Evolutionary conservation across 2,797 vertebrate species (phyloP).

Genomic region (Serranus cabrilla): DNA sequence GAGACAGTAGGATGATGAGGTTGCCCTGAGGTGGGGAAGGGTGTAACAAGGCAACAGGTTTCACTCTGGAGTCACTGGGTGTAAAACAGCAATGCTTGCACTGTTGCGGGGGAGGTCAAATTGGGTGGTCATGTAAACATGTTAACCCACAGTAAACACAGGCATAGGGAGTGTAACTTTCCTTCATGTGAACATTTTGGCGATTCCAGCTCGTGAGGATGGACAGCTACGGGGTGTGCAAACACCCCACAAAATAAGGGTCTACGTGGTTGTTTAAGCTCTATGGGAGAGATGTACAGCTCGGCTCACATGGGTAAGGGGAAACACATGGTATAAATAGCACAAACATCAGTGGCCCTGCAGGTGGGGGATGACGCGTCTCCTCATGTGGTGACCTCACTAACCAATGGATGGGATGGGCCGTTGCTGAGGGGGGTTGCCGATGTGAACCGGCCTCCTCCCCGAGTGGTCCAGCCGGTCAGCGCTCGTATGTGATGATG

Average conservation of each 20-base stretch:
- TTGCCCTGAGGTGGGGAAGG: constrained; percentile 56
- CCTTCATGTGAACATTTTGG: constrained; percentile 66
- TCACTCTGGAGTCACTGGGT: constrained; percentile 80
- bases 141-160: constrained; percentile 67
- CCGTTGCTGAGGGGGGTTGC: constrained; percentile 87
- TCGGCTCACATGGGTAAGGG: constrained; percentile 72
- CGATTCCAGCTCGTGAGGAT: constrained; percentile 73
- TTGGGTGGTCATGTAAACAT: constrained; percentile 54
- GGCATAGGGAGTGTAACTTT: constrained; percentile 52
- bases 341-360: constrained; percentile 80
- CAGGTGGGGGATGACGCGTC: constrained; percentile 60
- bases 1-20: constrained; percentile 70
- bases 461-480: constrained; percentile 89
- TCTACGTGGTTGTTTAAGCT: constrained; percentile 69
- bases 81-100: constrained; percentile 88
- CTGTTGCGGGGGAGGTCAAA: constrained; percentile 65
- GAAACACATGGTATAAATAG: constrained; percentile 73
- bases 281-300: constrained; percentile 77
- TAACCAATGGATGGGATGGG: constrained; percentile 96
- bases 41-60: constrained; percentile 69
- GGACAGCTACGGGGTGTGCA: constrained; percentile 63
- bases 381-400: constrained; percentile 85
- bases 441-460: constrained; percentile 88
- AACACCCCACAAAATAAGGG: constrained; percentile 50
- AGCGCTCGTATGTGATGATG: constrained; percentile 86